A percentile compares a stretch with the other conserved stretches of the same genome.
These are phyloP conservation scores for Anniella stebbinsi DNA, from an alignment of 2,797 vertebrate genomes.

Conservation along the genomic window DNA sequence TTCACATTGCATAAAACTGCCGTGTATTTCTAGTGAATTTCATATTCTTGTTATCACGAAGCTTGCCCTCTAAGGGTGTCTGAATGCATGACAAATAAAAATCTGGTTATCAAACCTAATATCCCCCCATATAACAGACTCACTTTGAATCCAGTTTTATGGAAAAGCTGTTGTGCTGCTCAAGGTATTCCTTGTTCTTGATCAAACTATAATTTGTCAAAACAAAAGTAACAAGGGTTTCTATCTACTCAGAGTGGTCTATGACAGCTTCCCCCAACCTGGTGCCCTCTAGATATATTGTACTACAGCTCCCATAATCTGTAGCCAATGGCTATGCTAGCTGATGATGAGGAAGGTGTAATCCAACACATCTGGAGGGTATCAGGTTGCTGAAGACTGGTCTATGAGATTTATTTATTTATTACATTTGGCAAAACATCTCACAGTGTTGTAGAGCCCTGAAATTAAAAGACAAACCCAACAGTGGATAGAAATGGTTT, in stretches of 20 bases:
- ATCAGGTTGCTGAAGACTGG: too few species aligned
- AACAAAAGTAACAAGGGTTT: background rate
- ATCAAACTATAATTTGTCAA: background rate
- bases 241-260: background rate
- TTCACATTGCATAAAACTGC: background rate
- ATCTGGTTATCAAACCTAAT: background rate
- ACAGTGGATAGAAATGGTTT: background rate
- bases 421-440: background rate
- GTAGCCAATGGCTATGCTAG: too few species aligned
- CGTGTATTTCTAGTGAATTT: background rate
- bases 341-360: too few species aligned
- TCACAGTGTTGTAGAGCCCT: background rate
- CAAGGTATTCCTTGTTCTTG: background rate
- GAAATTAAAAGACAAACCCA: background rate
- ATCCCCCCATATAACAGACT: background rate
- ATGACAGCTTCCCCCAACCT: too few species aligned
- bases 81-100: background rate
- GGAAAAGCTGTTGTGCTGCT: background rate
- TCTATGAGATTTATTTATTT: background rate
- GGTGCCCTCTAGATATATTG: too few species aligned
- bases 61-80: background rate
- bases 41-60: background rate
- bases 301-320: too few species aligned
- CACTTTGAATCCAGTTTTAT: too few species aligned
- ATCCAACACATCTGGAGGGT: too few species aligned